Base-by-base conservation (phyloP, 1,140 invertebrate genomes). In the Plectrocnemia conspersa region DNA sequence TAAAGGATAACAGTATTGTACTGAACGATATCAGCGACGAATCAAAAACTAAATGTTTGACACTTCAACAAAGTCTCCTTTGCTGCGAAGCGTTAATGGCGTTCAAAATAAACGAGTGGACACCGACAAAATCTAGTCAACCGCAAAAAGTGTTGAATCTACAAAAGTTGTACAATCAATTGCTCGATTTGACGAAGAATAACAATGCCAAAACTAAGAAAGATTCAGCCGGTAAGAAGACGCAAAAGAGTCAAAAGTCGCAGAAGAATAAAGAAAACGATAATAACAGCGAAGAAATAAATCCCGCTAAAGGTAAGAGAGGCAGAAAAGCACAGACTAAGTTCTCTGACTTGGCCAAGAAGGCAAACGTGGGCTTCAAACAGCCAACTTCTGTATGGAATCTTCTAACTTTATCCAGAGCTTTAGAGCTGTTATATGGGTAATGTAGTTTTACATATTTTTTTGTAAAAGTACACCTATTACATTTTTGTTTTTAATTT, bases 71-170 rank as follows among this genome's bases (percentile, higher is more conserved):
- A 46, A 65, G 67, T 1, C 61, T 78, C 16, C 67, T 58, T 2
- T 65, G 71, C 29, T 77, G 72, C 38, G 79, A 81, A 58, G 70
- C 76, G 23, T 59, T 80, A 11, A 78, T 79, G 10, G 71, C 71
- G 6, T 79, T 68, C 54, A 71, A 65, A 64, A 70, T 80, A 5
- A 63, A 52, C 24, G 50, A 52, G 32, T 52, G 38, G 50, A 52
- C 36, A 22, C 6, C 32, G 19, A 42, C 36, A 2, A 52, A 52
- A 19, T 21, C 16, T n/a, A 22, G 68, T 54, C 58, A 64, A 23
- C 69, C 65, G 0, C 63, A 71, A 49, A 67, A 67, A 54, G 61
- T 78, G 16, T 64, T 69, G 52, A 63, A 61, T 42, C 61, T 80
- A 13, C 71, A 72, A 50, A 73, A 77, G 61, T 66, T 66, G 21